Percentiles rank a stretch among this genome's conserved stretches.
phyloP scores from a whole-genome alignment of 1,140 invertebrate genomes.

The Odontomachus brunneus region DNA sequence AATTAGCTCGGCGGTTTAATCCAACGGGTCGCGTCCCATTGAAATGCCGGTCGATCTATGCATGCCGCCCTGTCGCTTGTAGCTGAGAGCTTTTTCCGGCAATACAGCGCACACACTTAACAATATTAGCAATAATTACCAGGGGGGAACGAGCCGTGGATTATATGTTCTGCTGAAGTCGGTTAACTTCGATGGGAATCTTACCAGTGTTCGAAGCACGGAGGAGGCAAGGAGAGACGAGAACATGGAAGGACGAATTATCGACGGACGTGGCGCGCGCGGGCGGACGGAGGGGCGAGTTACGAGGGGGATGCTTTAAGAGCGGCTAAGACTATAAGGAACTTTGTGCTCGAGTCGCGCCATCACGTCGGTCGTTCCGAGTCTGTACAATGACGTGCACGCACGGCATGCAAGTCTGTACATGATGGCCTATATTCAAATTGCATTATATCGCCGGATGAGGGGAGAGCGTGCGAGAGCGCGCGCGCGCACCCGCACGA shows the following conservation, averaged over 20 bases:
- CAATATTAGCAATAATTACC: conserved; percentile 69
- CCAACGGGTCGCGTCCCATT: conserved; percentile 43
- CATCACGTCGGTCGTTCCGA: conserved; percentile 44
- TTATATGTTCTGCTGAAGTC: conserved; percentile 40
- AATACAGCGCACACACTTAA: conserved; percentile 40
- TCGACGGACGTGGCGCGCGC: neutral
- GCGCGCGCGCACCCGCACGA: conserved; percentile 6
- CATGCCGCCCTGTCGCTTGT: neutral
- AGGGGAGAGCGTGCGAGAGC: conserved; percentile 26
- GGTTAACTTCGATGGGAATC: conserved; percentile 43
- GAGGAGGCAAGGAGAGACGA: neutral
- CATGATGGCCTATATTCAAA: conserved; percentile 64
- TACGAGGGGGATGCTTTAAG: conserved; percentile 39
- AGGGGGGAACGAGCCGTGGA: neutral
- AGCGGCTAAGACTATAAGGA: conserved; percentile 8
- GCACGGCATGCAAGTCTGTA: conserved; percentile 60
- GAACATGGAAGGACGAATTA: conserved; percentile 30
- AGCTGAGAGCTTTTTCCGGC: conserved; percentile 12
- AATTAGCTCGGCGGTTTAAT: conserved; percentile 63
- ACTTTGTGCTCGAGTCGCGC: conserved; percentile 25
- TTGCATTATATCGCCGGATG: conserved; percentile 60
- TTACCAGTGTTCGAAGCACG: neutral
- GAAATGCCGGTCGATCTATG: conserved; percentile 28
- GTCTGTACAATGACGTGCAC: conserved; percentile 59
- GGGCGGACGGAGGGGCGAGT: neutral